Evolutionary conservation across 2,113 vertebrate genomes (phyloP).

Genomic region (Addax nasomaculatus): DNA sequence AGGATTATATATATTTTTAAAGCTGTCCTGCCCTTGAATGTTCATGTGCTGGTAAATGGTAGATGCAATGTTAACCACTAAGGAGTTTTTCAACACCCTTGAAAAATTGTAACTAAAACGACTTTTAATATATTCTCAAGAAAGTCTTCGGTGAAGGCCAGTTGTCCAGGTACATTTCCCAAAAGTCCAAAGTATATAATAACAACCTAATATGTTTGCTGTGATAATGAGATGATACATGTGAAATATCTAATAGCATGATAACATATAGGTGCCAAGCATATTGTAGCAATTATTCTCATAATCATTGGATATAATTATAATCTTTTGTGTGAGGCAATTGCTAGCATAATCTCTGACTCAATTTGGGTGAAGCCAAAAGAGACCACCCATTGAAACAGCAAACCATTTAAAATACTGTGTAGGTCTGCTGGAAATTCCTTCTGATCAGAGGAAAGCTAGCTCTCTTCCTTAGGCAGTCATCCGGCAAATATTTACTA

Average conservation of each 20-base stretch:
- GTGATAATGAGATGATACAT: background rate
- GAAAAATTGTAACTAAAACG: background rate
- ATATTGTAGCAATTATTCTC: background rate
- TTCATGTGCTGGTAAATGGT: background rate
- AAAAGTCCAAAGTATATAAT: background rate
- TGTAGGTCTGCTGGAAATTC: background rate
- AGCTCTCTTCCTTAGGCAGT: background rate
- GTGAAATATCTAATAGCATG: background rate
- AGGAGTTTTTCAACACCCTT: background rate
- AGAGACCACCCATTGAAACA: constrained; percentile 10
- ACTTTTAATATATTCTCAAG: background rate
- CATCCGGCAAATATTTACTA: constrained; percentile 17
- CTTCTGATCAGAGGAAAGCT: background rate
- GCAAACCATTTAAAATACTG: background rate
- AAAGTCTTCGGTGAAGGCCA: background rate
- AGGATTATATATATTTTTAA: background rate
- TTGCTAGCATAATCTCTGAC: background rate
- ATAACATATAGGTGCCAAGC: background rate
- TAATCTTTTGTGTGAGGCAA: background rate
- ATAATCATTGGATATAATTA: background rate
- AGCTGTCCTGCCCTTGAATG: background rate
- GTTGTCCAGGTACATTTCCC: background rate
- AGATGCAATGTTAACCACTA: background rate
- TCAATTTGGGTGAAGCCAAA: background rate
- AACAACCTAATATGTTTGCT: background rate